Base-by-base conservation (phyloP, 2,797 vertebrate species). In the Cheirogaleus major region DNA sequence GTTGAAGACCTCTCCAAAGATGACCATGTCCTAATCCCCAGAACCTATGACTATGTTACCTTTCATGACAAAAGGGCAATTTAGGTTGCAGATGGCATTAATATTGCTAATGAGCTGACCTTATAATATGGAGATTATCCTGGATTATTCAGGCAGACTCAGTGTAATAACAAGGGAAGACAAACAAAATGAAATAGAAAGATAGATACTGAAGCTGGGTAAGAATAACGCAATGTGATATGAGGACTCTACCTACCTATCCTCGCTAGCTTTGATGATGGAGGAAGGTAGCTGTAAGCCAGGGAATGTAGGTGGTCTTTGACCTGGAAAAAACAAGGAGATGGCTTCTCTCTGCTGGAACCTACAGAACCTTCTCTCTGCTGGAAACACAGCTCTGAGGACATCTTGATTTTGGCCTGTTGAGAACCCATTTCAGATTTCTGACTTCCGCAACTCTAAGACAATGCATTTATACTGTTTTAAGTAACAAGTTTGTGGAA, bases 231-330 rank as follows among this genome's bases (percentile, higher is more conserved):
- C 35, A 50, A 30, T 20, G 43, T 35, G 45, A 72, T n/a, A 8
- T 7, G 3, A 67, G 18, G 48, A 23, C n/a, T 50, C 76, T 32
- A 3, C 15, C 11, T 32, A 4, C 23, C 7, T 57, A 4, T 27
- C 78, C 9, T 23, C 30, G 7, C 30, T 32, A 69, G 30, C 52
- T n/a, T 57, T 89, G 41, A 41, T 30, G 27, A 30, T 43, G 52
- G 43, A 87, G 32, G 17, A 65, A 12, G 15, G n/a, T 57, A 72
- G 45, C 38, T 27, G 3, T 2, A 41, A 79, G n/a, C 70, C 78
- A 4, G 8, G 6, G 15, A 55, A 32, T 2, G 1, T 7, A n/a
- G 61, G 0, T 6, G 2, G 1, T 10, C 18, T 81, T 59, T 32
- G 15, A 17, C 50, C 7, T 7, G 38, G 55, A 59, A 81, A 61